These are phyloP conservation scores for Haemorhous mexicanus DNA, from an alignment of 2,113 vertebrate species.

Conservation along the genomic window DNA sequence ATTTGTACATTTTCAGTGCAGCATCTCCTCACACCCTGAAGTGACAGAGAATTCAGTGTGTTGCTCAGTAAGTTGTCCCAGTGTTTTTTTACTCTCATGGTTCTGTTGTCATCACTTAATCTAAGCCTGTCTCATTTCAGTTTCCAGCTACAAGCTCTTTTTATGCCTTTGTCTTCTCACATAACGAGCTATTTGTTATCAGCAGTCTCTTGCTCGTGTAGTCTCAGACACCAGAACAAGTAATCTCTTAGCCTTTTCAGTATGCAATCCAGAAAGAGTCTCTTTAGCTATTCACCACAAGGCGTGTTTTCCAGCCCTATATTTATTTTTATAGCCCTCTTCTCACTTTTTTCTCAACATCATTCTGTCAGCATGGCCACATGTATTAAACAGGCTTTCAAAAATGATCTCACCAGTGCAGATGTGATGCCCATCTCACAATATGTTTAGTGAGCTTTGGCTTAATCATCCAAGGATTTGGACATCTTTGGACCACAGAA, in stretches of 20 bases:
- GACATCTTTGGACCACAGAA: background rate
- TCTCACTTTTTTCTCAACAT: background rate
- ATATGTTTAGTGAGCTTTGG: background rate
- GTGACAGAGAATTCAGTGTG: background rate
- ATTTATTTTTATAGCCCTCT: background rate
- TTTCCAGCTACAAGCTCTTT: slow-evolving; percentile 1
- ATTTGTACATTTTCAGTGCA: background rate
- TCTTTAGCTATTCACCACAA: background rate
- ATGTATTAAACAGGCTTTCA: background rate
- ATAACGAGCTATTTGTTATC: slow-evolving; percentile 35
- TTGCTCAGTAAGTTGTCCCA: background rate
- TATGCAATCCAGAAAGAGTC: background rate
- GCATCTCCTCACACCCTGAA: background rate
- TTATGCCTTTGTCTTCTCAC: slow-evolving; percentile 30
- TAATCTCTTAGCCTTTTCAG: slow-evolving; percentile 8
- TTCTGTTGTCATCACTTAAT: slow-evolving; percentile 9
- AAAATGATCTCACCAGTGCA: background rate
- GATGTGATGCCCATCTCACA: background rate
- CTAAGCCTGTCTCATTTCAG: slow-evolving; percentile 15
- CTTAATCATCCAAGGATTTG: background rate
- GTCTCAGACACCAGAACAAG: background rate
- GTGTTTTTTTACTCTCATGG: background rate
- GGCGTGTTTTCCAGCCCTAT: background rate
- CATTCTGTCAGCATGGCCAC: background rate
- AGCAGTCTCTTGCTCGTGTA: background rate